Conservation (phyloP, 1,140 invertebrate genomes). For the Meteorus sp. region DNA sequence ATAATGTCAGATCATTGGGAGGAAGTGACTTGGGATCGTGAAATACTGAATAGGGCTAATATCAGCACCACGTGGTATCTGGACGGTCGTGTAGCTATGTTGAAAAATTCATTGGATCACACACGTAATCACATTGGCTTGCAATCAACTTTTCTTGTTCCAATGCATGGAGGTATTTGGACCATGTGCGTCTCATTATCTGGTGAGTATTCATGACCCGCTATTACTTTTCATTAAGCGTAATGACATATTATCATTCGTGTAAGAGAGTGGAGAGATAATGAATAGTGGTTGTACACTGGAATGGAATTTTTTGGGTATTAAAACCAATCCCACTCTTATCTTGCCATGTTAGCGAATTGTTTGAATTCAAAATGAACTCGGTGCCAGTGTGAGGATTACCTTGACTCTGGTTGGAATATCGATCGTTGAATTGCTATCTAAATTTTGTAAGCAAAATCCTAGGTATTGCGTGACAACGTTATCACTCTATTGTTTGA, state of each 20-base stretch:
- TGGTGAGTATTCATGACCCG: constrained; percentile 57
- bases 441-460: constrained; percentile 30
- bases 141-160: constrained; percentile 73
- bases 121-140: constrained; percentile 28
- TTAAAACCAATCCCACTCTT: background rate
- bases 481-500: constrained; percentile 20
- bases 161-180: constrained; percentile 86
- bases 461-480: constrained; percentile 28
- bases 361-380: background rate
- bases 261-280: too few species aligned
- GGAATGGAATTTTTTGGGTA: background rate
- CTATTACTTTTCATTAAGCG: background rate
- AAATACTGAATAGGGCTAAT: constrained; percentile 53
- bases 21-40: constrained; percentile 73
- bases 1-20: constrained; percentile 89
- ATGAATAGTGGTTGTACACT: too few species aligned
- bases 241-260: too few species aligned
- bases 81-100: constrained; percentile 46
- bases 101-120: constrained; percentile 51
- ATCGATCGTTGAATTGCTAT: constrained; percentile 40
- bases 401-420: constrained; percentile 38
- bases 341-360: constrained; percentile 4
- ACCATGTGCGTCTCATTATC: constrained; percentile 78
- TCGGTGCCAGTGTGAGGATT: constrained; percentile 1
- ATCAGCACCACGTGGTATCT: constrained; percentile 49